Conservation (phyloP, 2,888 invertebrate genomes). For the Heliconius ethilla region DNA sequence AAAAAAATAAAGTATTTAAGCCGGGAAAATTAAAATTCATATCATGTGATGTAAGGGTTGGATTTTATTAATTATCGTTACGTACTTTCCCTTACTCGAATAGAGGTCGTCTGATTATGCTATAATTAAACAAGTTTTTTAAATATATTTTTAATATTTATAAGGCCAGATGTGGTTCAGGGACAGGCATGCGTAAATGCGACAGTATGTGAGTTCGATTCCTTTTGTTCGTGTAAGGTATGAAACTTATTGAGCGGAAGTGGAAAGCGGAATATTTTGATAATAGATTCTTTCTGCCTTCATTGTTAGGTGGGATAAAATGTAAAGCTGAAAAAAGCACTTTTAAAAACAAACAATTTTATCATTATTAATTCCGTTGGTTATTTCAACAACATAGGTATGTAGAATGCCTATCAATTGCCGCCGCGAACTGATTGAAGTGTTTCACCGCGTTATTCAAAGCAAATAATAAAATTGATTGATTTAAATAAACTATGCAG, state of each 20-base stretch:
- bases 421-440: neutral
- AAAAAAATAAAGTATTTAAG: slow-evolving; percentile 29
- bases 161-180: neutral
- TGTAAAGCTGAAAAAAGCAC: neutral
- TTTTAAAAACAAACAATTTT: neutral
- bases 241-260: too few relatives aligned
- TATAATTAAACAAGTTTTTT: neutral
- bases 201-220: neutral
- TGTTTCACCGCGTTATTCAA: neutral
- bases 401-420: neutral
- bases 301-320: neutral
- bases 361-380: neutral
- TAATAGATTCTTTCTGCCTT: neutral
- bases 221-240: too few relatives aligned
- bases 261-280: neutral
- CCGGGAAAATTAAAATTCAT: slow-evolving; percentile 32
- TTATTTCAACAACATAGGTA: neutral
- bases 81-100: slow-evolving; percentile 20
- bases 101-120: slow-evolving; percentile 13
- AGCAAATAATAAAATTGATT: neutral
- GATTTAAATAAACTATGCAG: neutral
- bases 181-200: too few relatives aligned
- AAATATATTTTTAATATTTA: neutral
- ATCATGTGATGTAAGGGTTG: slow-evolving; percentile 31
- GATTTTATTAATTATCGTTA: slow-evolving; percentile 33